Base-by-base conservation (phyloP, 1,140 invertebrate genomes). In the Rhyacophila brunnea region DNA sequence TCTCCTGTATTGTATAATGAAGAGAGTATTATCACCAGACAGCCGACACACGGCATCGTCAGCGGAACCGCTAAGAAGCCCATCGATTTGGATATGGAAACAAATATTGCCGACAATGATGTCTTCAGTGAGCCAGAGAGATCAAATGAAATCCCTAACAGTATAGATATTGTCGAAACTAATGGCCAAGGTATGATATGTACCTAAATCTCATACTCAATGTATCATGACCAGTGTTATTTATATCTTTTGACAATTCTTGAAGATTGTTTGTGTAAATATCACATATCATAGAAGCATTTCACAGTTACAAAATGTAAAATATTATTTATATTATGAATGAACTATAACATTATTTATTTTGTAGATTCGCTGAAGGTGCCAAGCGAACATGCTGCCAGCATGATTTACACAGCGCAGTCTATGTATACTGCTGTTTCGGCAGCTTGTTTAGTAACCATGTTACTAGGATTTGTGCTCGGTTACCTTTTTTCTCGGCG, bases 401-500 rank as follows among this genome's bases (percentile, higher is more conserved):
- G 74, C 13, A 75, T 86, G 50, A 87, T 90, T 34, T 91, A 91
- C 72, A 88, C 88, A 9, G 87, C 88, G 0, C 88, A 91, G 66
- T 89, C 89, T 1, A 72, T 92, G 43, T 85, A 89, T 17, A 87
- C 91, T 43, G 89, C 89, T 4, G 84, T 92, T 9, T 83, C 88
- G 15, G 87, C 86, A 3, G 88, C 89, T 6, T 89, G 90, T 67
- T 77, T 93, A 42, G 85, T 87, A 43, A 91, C 90, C 1, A 77
- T 93, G 40, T 83, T 91, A 68, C 81, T 92, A 28, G 91, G 91
- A 32, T 93, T 93, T 71, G 85, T 90, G 36, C 86, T 86, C 49
- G 91, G 91, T 2, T 93, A 91, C 71, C 82, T 90, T 65, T 90
- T 92, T 71, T 91, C 89, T 6, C 83, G 88, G 60, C 79, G 87